Percentiles rank a stretch among this genome's conserved stretches.
phyloP scores from a whole-genome alignment of 2,113 vertebrate genomes.

The Hydropotes inermis region DNA sequence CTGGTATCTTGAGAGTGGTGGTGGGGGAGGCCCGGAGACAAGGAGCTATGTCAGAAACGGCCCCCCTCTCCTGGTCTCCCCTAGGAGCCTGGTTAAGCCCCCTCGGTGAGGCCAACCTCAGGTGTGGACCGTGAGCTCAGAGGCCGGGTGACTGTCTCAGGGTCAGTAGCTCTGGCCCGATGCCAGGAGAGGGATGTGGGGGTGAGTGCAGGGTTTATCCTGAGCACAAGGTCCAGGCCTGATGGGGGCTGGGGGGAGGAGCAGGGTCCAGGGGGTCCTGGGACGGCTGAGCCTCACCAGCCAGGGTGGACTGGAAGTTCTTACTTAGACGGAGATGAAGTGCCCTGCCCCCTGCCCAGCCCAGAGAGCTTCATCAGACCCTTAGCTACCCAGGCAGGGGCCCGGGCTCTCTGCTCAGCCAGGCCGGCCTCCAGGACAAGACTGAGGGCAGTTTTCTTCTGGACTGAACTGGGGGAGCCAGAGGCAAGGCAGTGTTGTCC shows the following conservation, averaged over 20 bases:
- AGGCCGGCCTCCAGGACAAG: background rate
- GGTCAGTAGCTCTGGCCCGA: background rate
- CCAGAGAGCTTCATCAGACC: background rate
- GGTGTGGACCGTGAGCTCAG: background rate
- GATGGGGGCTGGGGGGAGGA: background rate
- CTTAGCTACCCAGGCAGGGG: background rate
- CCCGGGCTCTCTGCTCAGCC: background rate
- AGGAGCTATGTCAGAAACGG: background rate
- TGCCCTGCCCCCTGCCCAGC: background rate
- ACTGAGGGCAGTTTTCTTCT: background rate
- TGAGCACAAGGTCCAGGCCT: background rate
- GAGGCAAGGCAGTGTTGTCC: background rate
- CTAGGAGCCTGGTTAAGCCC: background rate
- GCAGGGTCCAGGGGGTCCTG: background rate
- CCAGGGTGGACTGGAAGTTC: background rate
- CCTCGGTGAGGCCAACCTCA: background rate
- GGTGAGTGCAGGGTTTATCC: background rate
- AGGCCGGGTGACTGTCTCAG: background rate
- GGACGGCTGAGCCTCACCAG: background rate
- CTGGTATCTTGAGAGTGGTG: background rate
- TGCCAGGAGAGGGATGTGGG: background rate
- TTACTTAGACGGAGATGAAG: background rate
- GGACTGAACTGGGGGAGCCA: background rate
- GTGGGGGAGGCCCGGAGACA: background rate
- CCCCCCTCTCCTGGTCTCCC: background rate